Percentiles rank a stretch among this genome's conserved stretches.
Evolutionary conservation across 2,113 vertebrate species (phyloP).

Genomic region (Tauraco erythrolophus): DNA sequence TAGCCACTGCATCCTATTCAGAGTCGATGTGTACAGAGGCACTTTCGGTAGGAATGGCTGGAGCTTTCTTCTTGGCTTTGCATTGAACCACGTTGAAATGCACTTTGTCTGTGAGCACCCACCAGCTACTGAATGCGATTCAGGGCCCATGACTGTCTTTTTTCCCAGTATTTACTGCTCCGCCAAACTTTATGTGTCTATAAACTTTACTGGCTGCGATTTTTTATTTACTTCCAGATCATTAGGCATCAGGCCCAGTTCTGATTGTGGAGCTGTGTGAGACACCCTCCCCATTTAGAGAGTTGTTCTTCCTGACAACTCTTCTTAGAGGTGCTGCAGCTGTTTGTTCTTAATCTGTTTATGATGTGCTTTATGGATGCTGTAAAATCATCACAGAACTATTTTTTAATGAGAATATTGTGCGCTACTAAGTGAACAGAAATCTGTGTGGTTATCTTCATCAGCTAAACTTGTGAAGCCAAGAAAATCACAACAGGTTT

Average conservation of each 20-base stretch:
- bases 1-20: neutral
- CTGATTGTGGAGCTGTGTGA: neutral
- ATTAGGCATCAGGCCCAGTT: neutral
- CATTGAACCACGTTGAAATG: neutral
- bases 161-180: neutral
- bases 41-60: neutral
- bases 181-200: neutral
- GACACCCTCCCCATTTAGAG: neutral
- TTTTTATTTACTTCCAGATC: conserved; percentile 46
- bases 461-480: neutral
- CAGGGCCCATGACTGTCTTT: neutral
- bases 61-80: neutral
- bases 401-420: neutral
- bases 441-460: neutral
- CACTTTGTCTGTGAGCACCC: neutral
- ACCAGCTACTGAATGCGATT: neutral
- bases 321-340: neutral
- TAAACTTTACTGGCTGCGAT: conserved; percentile 16
- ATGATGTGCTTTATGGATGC: neutral
- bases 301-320: neutral
- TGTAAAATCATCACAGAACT: neutral
- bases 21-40: neutral
- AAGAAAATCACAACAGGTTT: neutral
- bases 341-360: neutral
- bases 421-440: neutral